Conservation (phyloP, 2,113 vertebrate genomes). For the Sigmodon hispidus region DNA sequence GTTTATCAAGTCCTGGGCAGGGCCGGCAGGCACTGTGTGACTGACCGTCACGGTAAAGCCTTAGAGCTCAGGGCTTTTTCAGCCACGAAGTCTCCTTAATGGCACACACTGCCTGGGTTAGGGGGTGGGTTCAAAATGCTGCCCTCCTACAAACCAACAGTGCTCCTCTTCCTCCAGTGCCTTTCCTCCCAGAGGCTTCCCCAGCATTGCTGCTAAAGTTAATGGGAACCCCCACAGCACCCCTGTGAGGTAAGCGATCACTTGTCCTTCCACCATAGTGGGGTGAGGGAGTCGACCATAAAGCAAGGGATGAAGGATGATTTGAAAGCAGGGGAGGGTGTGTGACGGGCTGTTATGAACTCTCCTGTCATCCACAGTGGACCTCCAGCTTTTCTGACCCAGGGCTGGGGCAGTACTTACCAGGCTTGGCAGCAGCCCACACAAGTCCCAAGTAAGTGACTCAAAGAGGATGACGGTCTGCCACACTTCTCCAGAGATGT, state of each 20-base stretch:
- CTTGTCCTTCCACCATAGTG: background rate
- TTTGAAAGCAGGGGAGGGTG: background rate
- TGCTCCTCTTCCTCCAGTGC: background rate
- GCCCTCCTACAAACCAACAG: too few species aligned
- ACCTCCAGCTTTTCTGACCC: conserved; percentile 95
- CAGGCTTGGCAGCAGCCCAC: conserved; percentile 97
- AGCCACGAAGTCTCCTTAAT: too few species aligned
- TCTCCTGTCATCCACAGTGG: conserved; percentile 85
- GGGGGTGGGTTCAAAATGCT: background rate
- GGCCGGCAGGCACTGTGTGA: rapidly evolving
- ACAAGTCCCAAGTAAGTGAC: conserved; percentile 94
- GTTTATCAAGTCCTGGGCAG: background rate
- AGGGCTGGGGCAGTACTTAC: conserved; percentile 97
- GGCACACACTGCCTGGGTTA: background rate
- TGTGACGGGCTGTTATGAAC: rapidly evolving
- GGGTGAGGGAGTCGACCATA: background rate
- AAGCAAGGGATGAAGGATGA: background rate
- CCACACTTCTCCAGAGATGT: background rate
- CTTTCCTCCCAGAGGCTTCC: conserved; percentile 74
- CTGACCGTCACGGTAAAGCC: background rate
- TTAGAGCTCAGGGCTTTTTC: background rate
- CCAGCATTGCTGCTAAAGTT: conserved; percentile 78
- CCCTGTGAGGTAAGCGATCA: conserved; percentile 71
- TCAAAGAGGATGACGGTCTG: rapidly evolving
- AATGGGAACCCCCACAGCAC: conserved; percentile 78